These are phyloP conservation scores for Oxystoma pomonae DNA, from an alignment of 2,888 invertebrate species.

Conservation along the genomic window DNA sequence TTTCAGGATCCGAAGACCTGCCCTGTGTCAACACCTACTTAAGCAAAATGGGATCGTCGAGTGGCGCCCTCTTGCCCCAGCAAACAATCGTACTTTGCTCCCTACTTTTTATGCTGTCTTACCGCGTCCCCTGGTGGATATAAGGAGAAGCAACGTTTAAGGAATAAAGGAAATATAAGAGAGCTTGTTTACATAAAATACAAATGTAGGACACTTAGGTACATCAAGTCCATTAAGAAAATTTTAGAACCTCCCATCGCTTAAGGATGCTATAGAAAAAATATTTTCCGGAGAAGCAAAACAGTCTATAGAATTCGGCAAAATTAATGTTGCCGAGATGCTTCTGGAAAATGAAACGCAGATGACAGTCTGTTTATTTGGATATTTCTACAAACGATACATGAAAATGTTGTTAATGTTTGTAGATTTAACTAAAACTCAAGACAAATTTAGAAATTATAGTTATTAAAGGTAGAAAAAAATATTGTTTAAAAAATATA, in stretches of 20 bases:
- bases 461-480: too few species aligned
- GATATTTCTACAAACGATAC: too few species aligned
- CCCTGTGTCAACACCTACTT: slow-evolving; percentile 43
- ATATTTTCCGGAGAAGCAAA: not conserved
- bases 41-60: slow-evolving; percentile 38
- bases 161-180: not conserved
- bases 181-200: not conserved
- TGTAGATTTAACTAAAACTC: too few species aligned
- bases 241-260: not conserved
- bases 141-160: not conserved
- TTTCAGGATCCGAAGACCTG: slow-evolving; percentile 43
- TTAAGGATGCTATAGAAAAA: not conserved
- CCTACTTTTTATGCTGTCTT: slow-evolving; percentile 29
- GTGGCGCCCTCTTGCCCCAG: slow-evolving; percentile 10
- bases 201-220: not conserved
- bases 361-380: not conserved
- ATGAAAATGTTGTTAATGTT: too few species aligned
- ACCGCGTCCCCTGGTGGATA: slow-evolving; percentile 9
- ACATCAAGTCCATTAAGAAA: not conserved
- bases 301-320: not conserved
- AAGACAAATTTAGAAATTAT: too few species aligned
- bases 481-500: too few species aligned
- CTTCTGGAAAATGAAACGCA: not conserved
- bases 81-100: slow-evolving; percentile 19
- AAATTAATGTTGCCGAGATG: not conserved